These are phyloP conservation scores for Caenorhabditis afra DNA, from an alignment of 2,888 invertebrate genomes.

Conservation along the genomic window DNA sequence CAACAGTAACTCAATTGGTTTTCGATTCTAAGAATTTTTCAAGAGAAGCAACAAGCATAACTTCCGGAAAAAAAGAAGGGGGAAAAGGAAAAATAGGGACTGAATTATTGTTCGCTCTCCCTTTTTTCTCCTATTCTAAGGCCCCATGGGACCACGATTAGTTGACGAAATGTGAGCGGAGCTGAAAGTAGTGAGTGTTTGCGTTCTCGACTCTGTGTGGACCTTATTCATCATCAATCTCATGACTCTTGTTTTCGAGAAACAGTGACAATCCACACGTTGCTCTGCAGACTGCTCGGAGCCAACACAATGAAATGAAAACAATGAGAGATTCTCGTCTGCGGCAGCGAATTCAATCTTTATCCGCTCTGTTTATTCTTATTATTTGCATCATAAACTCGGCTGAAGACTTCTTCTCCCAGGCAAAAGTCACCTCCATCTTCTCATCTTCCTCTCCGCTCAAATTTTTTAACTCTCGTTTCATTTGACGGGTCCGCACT, in stretches of 20 bases:
- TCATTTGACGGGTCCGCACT: conserved; percentile 35
- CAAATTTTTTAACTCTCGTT: conserved; percentile 38
- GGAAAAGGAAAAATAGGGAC: not conserved
- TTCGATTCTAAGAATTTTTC: not conserved
- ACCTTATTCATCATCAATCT: too few relatives aligned
- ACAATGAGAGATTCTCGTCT: too few relatives aligned
- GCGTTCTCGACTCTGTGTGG: too few relatives aligned
- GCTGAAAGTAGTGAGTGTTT: too few relatives aligned
- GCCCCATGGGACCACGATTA: not conserved
- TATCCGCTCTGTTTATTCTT: not conserved
- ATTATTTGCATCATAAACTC: conserved; percentile 20
- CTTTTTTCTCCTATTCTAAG: not conserved
- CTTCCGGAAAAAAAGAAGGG: too few relatives aligned
- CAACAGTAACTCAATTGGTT: too few relatives aligned
- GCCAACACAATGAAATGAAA: not conserved
- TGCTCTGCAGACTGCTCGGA: too few relatives aligned
- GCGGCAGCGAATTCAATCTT: not conserved
- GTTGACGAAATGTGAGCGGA: too few relatives aligned
- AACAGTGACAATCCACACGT: too few relatives aligned
- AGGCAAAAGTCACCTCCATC: not conserved
- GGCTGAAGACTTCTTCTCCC: conserved; percentile 2
- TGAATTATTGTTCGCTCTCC: conserved; percentile 7
- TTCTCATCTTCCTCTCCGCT: not conserved
- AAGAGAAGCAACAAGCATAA: not conserved
- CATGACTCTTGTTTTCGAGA: too few relatives aligned